A percentile compares a stretch with the other conserved stretches of the same genome.
These are phyloP conservation scores for Tragelaphus eurycerus DNA, from an alignment of 2,797 vertebrate genomes.

Conservation along the genomic window DNA sequence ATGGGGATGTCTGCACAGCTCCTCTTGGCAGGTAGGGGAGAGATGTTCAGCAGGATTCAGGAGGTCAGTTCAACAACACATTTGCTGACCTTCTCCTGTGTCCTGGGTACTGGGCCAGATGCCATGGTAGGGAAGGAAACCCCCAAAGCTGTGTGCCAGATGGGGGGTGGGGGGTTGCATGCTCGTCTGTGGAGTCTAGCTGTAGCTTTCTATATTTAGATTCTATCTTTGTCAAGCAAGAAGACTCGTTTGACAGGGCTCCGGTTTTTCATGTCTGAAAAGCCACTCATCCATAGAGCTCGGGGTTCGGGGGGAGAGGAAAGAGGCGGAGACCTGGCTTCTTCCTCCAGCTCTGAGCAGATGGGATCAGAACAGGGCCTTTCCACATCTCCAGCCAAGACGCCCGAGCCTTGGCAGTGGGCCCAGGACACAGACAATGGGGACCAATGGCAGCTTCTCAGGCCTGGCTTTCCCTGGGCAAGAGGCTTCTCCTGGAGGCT, in stretches of 20 bases:
- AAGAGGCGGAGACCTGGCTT: slow-evolving; percentile 51
- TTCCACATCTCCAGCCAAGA: slow-evolving; percentile 60
- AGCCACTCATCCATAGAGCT: slow-evolving; percentile 59
- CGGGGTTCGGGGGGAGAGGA: background rate
- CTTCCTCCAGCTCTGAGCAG: slow-evolving; percentile 67
- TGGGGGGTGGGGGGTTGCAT: background rate
- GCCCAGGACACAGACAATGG: slow-evolving; percentile 79
- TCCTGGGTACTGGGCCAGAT: background rate
- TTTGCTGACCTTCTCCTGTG: background rate
- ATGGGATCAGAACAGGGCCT: slow-evolving; percentile 73
- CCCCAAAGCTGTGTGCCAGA: background rate
- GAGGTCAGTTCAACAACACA: background rate
- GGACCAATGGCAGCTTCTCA: slow-evolving; percentile 62
- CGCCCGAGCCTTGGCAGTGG: slow-evolving; percentile 70
- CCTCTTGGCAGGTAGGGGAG: background rate
- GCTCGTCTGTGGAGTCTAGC: background rate
- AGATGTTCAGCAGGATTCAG: background rate
- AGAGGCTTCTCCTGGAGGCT: slow-evolving; percentile 43
- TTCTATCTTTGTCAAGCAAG: slow-evolving; percentile 53
- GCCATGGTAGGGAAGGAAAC: background rate
- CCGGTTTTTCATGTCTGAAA: slow-evolving; percentile 62
- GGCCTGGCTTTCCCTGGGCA: slow-evolving; percentile 50
- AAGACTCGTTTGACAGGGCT: slow-evolving; percentile 62
- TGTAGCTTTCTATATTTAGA: slow-evolving; percentile 70
- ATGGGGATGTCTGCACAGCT: background rate